Conservation (phyloP, 2,888 invertebrate genomes). For the Kryphioiulus occultus region DNA sequence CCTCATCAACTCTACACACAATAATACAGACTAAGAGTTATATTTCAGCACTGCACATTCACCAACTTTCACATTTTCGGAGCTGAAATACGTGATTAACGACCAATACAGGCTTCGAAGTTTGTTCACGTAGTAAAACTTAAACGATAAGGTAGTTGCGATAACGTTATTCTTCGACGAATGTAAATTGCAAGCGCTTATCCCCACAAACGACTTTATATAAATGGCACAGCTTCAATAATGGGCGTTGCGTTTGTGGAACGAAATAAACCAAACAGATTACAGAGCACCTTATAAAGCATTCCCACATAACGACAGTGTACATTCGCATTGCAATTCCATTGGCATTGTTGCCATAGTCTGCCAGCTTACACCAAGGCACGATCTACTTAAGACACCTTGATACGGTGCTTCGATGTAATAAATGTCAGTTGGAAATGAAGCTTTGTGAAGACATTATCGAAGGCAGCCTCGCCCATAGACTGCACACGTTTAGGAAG, state of each 20-base stretch:
- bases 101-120: neutral
- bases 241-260: neutral
- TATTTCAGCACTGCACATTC: neutral
- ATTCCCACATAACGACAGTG: neutral
- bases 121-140: neutral
- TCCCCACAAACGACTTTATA: neutral
- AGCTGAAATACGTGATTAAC: neutral
- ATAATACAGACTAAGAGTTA: too few species aligned
- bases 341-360: neutral
- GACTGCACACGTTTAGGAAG: neutral
- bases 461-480: constrained; percentile 6
- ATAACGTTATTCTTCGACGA: neutral
- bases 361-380: neutral
- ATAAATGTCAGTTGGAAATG: constrained; percentile 26
- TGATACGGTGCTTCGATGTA: neutral
- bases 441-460: constrained; percentile 12
- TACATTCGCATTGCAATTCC: neutral
- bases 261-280: neutral
- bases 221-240: neutral
- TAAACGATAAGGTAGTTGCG: neutral
- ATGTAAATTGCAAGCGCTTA: neutral
- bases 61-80: neutral
- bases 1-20: too few species aligned
- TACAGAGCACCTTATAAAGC: neutral
- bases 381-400: neutral